Conservation (phyloP, 64 coral and sea anemone species). For the Hydrozoanthus tunicans region DNA sequence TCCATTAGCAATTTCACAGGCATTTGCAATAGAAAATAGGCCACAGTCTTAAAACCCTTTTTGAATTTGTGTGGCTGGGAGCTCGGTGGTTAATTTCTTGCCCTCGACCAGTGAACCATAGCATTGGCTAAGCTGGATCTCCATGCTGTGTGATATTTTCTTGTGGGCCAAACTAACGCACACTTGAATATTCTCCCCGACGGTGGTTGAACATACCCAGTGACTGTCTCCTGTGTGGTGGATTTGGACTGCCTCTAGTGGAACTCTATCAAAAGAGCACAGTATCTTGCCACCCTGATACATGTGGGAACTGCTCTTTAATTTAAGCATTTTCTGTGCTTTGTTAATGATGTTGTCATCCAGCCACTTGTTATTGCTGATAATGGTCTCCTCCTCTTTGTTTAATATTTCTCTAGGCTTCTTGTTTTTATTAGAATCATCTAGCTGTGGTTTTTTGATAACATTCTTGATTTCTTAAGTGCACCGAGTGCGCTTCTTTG, state of each 20-base stretch:
- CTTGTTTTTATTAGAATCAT: not conserved
- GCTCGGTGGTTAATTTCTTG: slow-evolving; percentile 4
- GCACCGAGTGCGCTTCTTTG: slow-evolving; percentile 11
- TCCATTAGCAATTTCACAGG: slow-evolving; percentile 20
- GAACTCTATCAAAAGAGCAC: slow-evolving; percentile 5
- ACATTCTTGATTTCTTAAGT: slow-evolving; percentile 23
- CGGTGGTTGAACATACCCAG: slow-evolving; percentile 54
- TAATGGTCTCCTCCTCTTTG: slow-evolving; percentile 36
- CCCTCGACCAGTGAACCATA: slow-evolving; percentile 16
- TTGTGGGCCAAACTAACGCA: slow-evolving; percentile 40
- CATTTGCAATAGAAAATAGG: slow-evolving; percentile 54
- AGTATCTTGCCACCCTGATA: slow-evolving; percentile 29
- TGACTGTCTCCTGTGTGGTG: slow-evolving; percentile 40
- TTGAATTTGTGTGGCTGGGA: slow-evolving; percentile 28
- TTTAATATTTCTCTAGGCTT: slow-evolving; percentile 9
- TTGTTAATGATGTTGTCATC: slow-evolving; percentile 27
- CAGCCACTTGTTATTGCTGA: slow-evolving; percentile 15
- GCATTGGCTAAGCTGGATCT: slow-evolving; percentile 40
- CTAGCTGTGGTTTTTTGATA: not conserved
- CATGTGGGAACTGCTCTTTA: slow-evolving; percentile 4
- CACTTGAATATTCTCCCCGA: slow-evolving; percentile 18
- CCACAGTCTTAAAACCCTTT: slow-evolving; percentile 11
- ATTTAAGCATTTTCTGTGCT: slow-evolving; percentile 10
- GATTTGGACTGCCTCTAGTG: slow-evolving; percentile 35
- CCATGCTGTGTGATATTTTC: slow-evolving; percentile 34